Conservation (phyloP, 2,888 invertebrate genomes). For the Chesias legatella region DNA sequence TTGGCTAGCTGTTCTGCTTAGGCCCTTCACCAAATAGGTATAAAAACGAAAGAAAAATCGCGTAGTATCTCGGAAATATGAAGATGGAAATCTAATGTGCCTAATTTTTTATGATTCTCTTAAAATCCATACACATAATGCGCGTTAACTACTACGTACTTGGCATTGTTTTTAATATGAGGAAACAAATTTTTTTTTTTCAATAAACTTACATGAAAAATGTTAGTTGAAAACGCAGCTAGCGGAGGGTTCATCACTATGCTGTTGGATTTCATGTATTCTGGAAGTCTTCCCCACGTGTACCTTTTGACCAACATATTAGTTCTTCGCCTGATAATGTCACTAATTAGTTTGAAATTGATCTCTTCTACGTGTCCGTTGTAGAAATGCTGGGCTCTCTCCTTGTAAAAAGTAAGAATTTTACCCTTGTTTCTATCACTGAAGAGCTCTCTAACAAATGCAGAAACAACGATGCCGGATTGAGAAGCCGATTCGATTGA, state of each 20-base stretch:
- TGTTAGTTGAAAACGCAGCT: constrained; percentile 90
- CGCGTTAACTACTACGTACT: too few species aligned
- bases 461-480: constrained; percentile 88
- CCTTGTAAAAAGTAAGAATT: constrained; percentile 92
- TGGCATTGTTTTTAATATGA: too few species aligned
- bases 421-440: constrained; percentile 90
- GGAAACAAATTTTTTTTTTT: too few species aligned
- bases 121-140: too few species aligned
- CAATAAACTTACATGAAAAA: constrained; percentile 87
- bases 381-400: constrained; percentile 92
- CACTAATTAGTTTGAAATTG: constrained; percentile 90
- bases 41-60: too few species aligned
- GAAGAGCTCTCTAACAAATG: constrained; percentile 90
- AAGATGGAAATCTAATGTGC: too few species aligned
- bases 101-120: too few species aligned
- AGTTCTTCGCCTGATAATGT: constrained; percentile 89
- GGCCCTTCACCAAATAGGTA: too few species aligned
- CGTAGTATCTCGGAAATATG: too few species aligned
- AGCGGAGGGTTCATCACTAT: constrained; percentile 87
- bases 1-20: too few species aligned
- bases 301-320: constrained; percentile 89
- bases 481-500: constrained; percentile 84
- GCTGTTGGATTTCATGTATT: constrained; percentile 87
- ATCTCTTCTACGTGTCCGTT: constrained; percentile 92
- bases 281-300: constrained; percentile 87